phyloP scores from a whole-genome alignment of 2,888 invertebrate species.

The Parnassius orleans region DNA sequence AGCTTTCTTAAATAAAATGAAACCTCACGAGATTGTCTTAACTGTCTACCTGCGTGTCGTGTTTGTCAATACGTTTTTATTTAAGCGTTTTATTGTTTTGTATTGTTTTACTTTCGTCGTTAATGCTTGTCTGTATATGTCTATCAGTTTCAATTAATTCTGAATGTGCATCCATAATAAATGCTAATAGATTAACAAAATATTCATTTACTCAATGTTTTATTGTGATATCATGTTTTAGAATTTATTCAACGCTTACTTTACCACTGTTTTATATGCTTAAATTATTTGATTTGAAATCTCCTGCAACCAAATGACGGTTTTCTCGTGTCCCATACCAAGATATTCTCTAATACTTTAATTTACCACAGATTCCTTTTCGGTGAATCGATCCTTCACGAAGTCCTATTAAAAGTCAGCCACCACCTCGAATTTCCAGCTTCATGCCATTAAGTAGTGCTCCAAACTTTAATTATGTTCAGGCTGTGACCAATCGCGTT shows the following conservation, averaged over 20 bases:
- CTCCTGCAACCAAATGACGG: conserved; percentile 31
- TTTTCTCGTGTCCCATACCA: conserved; percentile 32
- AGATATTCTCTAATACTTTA: conserved; percentile 43
- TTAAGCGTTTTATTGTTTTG: conserved; percentile 34
- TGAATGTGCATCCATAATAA: conserved; percentile 40
- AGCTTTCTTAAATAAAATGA: background rate
- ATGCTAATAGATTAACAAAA: conserved; percentile 39
- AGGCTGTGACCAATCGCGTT: conserved; percentile 79
- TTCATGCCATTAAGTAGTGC: conserved; percentile 77
- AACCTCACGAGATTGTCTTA: conserved; percentile 17
- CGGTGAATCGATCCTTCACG: conserved; percentile 69
- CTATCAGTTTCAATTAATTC: conserved; percentile 37
- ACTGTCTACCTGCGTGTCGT: conserved; percentile 33
- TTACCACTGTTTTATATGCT: conserved; percentile 10
- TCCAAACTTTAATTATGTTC: conserved; percentile 81
- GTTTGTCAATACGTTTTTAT: conserved; percentile 36
- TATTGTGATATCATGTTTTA: conserved; percentile 31
- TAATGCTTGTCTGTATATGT: conserved; percentile 37
- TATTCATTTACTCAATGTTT: conserved; percentile 36
- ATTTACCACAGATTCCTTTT: conserved; percentile 70
- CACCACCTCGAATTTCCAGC: conserved; percentile 74
- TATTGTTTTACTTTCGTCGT: conserved; percentile 31
- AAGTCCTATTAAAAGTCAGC: conserved; percentile 76
- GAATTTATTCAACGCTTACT: conserved; percentile 18
- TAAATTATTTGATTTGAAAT: conserved; percentile 15